Percentiles rank a stretch among this genome's conserved stretches.
Conservation (phyloP, 2,113 vertebrate genomes). For the Ptyas mucosa region DNA sequence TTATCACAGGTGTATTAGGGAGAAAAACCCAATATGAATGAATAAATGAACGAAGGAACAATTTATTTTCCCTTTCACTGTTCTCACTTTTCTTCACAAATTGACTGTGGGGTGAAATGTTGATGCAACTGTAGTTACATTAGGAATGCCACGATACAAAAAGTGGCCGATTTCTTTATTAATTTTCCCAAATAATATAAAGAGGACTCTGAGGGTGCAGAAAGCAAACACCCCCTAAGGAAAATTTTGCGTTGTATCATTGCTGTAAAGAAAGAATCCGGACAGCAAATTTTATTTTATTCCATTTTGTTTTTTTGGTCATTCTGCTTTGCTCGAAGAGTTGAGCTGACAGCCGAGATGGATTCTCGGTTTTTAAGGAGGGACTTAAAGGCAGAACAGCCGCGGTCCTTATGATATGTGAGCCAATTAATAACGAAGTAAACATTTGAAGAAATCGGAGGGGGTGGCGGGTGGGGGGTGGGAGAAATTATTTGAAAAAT, state of each 20-base stretch:
- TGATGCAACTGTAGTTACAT: neutral
- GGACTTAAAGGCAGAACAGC: conserved; percentile 16
- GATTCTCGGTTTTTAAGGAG: conserved; percentile 14
- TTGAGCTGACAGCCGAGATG: neutral
- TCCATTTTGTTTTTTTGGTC: neutral
- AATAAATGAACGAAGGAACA: neutral
- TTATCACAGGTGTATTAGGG: neutral
- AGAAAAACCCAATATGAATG: neutral
- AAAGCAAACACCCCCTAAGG: neutral
- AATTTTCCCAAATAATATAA: conserved; percentile 27
- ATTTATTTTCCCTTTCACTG: neutral
- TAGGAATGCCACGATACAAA: neutral
- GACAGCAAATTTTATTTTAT: neutral
- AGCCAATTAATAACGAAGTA: neutral
- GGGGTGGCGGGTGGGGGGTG: no score
- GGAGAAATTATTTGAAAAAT: neutral
- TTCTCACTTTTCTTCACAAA: neutral
- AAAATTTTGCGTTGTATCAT: neutral
- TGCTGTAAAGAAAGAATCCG: neutral
- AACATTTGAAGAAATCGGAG: neutral
- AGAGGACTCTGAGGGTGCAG: neutral
- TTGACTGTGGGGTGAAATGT: neutral
- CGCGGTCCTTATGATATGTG: neutral
- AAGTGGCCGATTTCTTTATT: conserved; percentile 41
- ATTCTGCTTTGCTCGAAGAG: neutral